phyloP scores from a whole-genome alignment of 2,797 vertebrate genomes.

The Crax fasciolata region DNA sequence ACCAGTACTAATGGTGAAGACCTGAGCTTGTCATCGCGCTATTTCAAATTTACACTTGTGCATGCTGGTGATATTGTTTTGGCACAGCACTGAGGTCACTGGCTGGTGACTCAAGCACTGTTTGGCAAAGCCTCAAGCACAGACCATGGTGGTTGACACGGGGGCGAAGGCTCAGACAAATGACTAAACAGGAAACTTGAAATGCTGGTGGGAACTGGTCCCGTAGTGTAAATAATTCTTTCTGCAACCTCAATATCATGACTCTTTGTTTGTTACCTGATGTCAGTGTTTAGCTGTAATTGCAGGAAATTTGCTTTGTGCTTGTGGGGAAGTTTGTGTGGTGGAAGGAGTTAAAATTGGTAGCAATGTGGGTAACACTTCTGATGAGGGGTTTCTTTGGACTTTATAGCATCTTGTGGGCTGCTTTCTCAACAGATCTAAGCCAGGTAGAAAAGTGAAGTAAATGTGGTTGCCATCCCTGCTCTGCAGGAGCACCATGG shows the following conservation, averaged over 20 bases:
- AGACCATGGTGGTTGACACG: neutral
- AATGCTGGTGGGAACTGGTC: neutral
- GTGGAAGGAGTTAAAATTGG: neutral
- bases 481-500: neutral
- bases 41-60: neutral
- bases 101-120: neutral
- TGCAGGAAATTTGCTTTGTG: rapidly evolving
- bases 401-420: neutral
- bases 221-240: neutral
- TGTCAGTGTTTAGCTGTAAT: neutral
- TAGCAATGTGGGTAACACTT: neutral
- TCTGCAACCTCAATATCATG: neutral
- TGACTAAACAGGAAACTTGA: neutral
- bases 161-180: neutral
- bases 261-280: neutral
- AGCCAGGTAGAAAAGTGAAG: neutral
- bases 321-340: rapidly evolving
- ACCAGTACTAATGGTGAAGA: neutral
- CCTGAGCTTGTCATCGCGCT: neutral
- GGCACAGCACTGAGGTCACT: neutral
- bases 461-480: neutral
- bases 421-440: neutral
- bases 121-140: neutral
- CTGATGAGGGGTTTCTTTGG: slow-evolving; percentile 1
- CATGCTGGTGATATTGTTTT: rapidly evolving